These are phyloP conservation scores for Hycleus cichorii DNA, from an alignment of 1,140 invertebrate genomes.

Conservation along the genomic window DNA sequence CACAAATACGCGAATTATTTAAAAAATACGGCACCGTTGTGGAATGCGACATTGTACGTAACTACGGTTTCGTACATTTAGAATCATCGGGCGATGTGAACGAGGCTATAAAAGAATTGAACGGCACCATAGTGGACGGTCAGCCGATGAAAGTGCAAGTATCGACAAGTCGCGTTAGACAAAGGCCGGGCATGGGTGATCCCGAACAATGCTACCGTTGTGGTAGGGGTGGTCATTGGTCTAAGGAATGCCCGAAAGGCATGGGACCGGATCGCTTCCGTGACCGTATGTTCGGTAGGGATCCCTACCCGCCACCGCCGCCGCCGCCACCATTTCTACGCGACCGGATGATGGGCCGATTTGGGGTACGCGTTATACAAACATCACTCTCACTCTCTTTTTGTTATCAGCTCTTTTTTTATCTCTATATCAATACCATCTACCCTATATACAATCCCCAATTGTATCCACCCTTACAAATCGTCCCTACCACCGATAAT, in stretches of 20 bases:
- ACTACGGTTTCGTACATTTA: conserved; percentile 87
- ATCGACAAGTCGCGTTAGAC: conserved; percentile 82
- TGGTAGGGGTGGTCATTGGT: conserved; percentile 90
- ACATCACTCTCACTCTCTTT: not conserved
- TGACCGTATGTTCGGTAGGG: conserved; percentile 74
- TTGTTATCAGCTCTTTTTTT: not conserved
- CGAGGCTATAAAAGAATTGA: conserved; percentile 78
- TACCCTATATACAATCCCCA: not conserved
- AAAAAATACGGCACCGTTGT: conserved; percentile 82
- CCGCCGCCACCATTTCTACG: conserved; percentile 78
- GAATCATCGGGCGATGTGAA: conserved; percentile 75
- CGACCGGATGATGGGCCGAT: conserved; percentile 79
- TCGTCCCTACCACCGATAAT: not conserved
- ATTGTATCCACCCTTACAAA: not conserved
- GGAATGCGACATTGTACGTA: conserved; percentile 84
- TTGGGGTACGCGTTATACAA: conserved; percentile 53
- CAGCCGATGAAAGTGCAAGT: conserved; percentile 85
- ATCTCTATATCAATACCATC: not conserved
- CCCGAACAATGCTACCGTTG: conserved; percentile 91
- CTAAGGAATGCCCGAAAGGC: conserved; percentile 81
- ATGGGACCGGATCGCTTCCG: conserved; percentile 71
- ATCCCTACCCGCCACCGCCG: conserved; percentile 75
- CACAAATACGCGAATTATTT: conserved; percentile 78
- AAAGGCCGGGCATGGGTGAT: conserved; percentile 90
- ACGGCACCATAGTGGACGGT: conserved; percentile 75